Base-by-base conservation (phyloP, 35 echinoderm and acorn worm species). In the Apostichopus californicus region DNA sequence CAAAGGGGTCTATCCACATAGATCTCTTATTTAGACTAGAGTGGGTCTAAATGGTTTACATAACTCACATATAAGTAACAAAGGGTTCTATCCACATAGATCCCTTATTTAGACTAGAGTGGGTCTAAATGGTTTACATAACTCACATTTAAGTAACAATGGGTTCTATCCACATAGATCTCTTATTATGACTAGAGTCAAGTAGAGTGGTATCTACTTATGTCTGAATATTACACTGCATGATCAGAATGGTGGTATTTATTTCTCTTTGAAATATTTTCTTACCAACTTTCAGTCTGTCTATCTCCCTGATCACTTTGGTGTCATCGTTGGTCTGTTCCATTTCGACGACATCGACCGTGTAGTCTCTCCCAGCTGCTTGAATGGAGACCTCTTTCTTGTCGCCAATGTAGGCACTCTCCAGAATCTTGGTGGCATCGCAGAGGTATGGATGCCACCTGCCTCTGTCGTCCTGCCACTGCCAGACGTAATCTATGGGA, bases 391-490 rank as follows among this genome's bases (percentile, higher is more conserved):
- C 86, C 22, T 20, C 54, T 23, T 80, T 91, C 58, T 94, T 72
- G 9, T 79, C 79, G 46, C 77, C 46, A 15, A 71, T 56, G 56
- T 92, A 64, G 9, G 94, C 88, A 12, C 17, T 57, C 79, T 98
- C 96, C 52, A 98, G 22, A 3, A 81, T 57, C 22, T 88, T 77
- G 64, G 77, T 79, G 57, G 90, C 25, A 79, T 87, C 61, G 4
- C 92, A 82, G 21, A 21, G 12, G 75, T 95, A 94, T 34, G 92
- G 77, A 78, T 98, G 92, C 94, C 94, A 95, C 5, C 87, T 84
- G 5, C 90, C 93, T 88, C 92, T 98, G 15, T 98, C 94, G 85
- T 98, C 94, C 72, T 98, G 94, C 96, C 96, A 98, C 73, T 98
- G 92, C 96, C 96, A 98, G 15, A 95, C 85, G 90, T 92, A 98